These are phyloP conservation scores for Procavia capensis DNA, from an alignment of 2,113 vertebrate species.

Conservation along the genomic window DNA sequence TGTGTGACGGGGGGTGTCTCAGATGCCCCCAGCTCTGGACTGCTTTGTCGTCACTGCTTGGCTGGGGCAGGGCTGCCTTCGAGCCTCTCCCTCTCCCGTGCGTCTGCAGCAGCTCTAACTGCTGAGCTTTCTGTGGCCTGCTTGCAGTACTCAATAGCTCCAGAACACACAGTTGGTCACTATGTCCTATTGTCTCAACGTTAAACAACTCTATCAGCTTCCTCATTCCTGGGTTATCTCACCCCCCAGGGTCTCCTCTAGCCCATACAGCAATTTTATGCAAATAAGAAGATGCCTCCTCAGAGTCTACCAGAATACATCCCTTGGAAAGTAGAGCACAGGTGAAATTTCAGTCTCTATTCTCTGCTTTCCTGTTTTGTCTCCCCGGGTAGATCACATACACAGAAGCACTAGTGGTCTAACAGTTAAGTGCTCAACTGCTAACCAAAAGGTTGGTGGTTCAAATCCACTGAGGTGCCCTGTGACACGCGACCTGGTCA, in stretches of 20 bases:
- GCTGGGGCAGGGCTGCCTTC: not conserved
- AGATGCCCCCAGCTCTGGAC: not conserved
- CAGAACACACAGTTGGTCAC: not conserved
- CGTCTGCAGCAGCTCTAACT: not conserved
- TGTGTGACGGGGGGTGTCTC: not conserved
- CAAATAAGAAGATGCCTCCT: not conserved
- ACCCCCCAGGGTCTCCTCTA: too few species aligned
- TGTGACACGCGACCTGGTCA: not conserved
- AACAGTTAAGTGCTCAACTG: too few species aligned
- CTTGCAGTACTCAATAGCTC: not conserved
- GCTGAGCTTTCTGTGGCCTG: not conserved
- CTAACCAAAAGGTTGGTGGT: not conserved
- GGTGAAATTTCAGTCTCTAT: not conserved
- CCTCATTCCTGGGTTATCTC: not conserved
- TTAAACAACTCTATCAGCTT: not conserved
- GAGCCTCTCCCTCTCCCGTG: not conserved
- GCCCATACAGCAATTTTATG: not conserved
- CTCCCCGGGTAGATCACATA: not conserved
- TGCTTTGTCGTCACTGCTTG: not conserved
- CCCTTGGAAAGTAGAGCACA: not conserved
- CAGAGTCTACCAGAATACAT: not conserved
- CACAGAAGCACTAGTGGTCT: too few species aligned
- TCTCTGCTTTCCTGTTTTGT: not conserved
- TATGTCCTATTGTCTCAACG: rapidly evolving
- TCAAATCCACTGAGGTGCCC: not conserved